phyloP scores from a whole-genome alignment of 2,888 invertebrate genomes.

The Griposia aprilina region DNA sequence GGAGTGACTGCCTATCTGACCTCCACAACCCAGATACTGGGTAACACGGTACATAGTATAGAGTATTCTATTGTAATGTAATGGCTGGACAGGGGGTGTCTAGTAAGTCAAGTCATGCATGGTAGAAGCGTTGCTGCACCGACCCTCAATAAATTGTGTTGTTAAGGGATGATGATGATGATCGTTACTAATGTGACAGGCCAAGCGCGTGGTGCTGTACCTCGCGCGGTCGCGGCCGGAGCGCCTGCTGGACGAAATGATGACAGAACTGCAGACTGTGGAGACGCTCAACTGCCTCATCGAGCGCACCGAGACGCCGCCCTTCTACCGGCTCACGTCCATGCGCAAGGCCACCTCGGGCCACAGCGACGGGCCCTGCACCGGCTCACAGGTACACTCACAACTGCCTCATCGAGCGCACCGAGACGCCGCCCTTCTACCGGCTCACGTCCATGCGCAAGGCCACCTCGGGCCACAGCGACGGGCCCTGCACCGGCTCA shows the following conservation, averaged over 20 bases:
- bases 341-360: conserved; percentile 96
- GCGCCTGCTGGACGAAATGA: conserved; percentile 98
- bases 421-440: conserved; percentile 99
- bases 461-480: conserved; percentile 93
- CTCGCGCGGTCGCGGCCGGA: conserved; percentile 97
- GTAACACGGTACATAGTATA: background rate
- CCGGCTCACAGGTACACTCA: conserved; percentile 83
- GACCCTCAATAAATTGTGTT: background rate
- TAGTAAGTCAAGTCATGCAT: background rate
- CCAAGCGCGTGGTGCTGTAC: conserved; percentile 98
- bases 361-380: conserved; percentile 86
- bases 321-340: conserved; percentile 98
- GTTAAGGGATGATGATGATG: background rate
- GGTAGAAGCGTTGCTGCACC: no score
- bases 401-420: conserved; percentile 97
- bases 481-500: conserved; percentile 86
- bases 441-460: conserved; percentile 97
- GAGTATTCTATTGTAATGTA: background rate
- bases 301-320: conserved; percentile 99
- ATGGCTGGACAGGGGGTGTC: background rate
- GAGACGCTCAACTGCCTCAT: conserved; percentile 98
- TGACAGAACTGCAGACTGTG: conserved; percentile 99
- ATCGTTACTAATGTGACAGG: conserved; percentile 89
- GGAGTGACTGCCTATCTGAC: no score
- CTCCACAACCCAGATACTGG: no score